Evolutionary conservation across 1,140 invertebrate species (phyloP).

Genomic region (Sycophaga agraensis): DNA sequence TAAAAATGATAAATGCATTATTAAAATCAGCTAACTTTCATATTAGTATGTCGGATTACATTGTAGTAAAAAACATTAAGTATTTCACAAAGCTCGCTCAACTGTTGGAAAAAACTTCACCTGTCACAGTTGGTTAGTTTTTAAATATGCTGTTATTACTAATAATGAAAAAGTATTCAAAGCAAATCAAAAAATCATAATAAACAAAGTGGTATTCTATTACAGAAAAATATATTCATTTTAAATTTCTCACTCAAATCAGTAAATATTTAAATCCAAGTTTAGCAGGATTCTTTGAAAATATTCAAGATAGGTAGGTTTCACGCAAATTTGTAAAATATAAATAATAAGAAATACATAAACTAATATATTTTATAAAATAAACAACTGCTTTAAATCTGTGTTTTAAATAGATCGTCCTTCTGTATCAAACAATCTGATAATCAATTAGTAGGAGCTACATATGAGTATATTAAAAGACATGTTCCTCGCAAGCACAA

Average conservation of each 20-base stretch:
- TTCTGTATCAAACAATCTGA: slow-evolving; percentile 24
- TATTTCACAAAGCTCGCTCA: slow-evolving; percentile 14
- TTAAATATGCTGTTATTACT: not conserved
- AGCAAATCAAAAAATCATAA: not conserved
- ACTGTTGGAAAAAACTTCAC: slow-evolving; percentile 6
- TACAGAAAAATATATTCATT: slow-evolving; percentile 18
- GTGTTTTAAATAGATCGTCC: slow-evolving; percentile 7
- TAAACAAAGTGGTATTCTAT: not conserved
- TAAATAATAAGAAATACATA: not conserved
- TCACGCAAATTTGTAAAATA: too few relatives aligned
- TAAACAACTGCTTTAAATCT: too few relatives aligned
- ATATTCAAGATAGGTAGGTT: slow-evolving; percentile 10
- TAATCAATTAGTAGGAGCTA: slow-evolving; percentile 18
- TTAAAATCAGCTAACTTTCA: not conserved
- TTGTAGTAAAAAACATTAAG: slow-evolving; percentile 15
- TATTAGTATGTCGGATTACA: not conserved
- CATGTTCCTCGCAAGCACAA: slow-evolving; percentile 19
- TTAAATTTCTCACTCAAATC: slow-evolving; percentile 27
- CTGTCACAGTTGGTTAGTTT: not conserved
- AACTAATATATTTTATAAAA: not conserved
- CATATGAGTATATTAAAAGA: slow-evolving; percentile 21
- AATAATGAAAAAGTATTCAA: not conserved
- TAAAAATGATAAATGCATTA: not conserved
- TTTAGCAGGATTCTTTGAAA: slow-evolving; percentile 15
- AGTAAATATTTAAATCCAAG: slow-evolving; percentile 19